Percentiles rank a stretch among this genome's conserved stretches.
Conservation (phyloP, 2,797 vertebrate genomes). For the Eospalax fontanierii region DNA sequence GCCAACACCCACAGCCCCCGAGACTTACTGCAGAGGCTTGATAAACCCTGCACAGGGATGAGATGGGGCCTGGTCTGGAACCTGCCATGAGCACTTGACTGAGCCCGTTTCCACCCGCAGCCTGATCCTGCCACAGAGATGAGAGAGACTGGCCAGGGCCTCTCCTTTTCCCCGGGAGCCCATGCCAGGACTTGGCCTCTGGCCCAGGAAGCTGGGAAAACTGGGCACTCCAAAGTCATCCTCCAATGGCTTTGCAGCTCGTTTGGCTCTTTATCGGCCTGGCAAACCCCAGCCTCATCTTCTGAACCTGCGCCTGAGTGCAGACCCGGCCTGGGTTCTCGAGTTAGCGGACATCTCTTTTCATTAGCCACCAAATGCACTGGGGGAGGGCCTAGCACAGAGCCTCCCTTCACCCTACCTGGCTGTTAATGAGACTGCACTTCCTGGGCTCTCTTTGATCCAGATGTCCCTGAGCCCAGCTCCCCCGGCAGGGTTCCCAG, state of each 20-base stretch:
- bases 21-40: neutral
- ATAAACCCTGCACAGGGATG: neutral
- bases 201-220: neutral
- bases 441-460: slow-evolving; percentile 65
- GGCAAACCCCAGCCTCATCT: neutral
- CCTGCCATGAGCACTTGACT: neutral
- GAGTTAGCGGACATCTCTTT: neutral
- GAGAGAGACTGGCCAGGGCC: neutral
- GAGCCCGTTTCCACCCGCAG: neutral
- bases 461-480: slow-evolving; percentile 7
- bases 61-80: neutral
- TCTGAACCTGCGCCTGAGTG: neutral
- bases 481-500: neutral
- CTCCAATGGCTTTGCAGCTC: neutral
- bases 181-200: neutral
- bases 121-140: neutral
- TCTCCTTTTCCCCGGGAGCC: neutral
- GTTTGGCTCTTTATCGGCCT: neutral
- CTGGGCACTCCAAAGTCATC: neutral
- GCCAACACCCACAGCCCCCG: neutral
- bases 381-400: neutral
- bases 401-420: neutral
- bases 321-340: neutral
- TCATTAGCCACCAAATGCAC: neutral
- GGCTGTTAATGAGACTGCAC: neutral